Evolutionary conservation across 1,140 invertebrate species (phyloP).

Genomic region (Planococcus citri): DNA sequence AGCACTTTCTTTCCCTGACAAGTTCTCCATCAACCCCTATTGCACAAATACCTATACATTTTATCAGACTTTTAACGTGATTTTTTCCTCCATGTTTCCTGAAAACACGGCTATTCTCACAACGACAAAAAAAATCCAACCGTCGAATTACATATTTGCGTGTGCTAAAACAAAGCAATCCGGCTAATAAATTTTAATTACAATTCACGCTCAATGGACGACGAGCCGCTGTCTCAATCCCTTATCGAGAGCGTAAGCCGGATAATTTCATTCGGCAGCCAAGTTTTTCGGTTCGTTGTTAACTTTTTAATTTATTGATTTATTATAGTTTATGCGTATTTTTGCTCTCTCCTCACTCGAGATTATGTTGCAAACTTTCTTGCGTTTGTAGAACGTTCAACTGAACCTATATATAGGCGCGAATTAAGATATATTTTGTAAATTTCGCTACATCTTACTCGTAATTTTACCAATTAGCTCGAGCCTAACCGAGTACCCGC

Average conservation of each 20-base stretch:
- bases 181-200: not conserved
- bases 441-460: not conserved
- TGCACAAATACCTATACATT: no score
- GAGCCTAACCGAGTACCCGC: not conserved
- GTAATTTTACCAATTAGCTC: not conserved
- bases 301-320: conserved; percentile 8
- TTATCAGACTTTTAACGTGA: no score
- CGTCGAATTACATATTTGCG: no score
- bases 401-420: no score
- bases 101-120: no score
- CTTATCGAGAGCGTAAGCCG: not conserved
- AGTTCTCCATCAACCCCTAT: no score
- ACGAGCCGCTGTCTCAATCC: not conserved
- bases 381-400: not conserved
- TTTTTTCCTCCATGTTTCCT: no score
- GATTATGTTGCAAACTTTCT: not conserved
- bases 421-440: not conserved
- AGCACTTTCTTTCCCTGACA: no score
- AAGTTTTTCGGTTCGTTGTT: not conserved
- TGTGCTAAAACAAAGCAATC: no score
- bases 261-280: not conserved
- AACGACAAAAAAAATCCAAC: no score
- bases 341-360: not conserved
- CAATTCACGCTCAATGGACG: not conserved
- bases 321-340: not conserved